Conservation (phyloP, 1,140 invertebrate species). For the Lamellibrachia luymesi region DNA sequence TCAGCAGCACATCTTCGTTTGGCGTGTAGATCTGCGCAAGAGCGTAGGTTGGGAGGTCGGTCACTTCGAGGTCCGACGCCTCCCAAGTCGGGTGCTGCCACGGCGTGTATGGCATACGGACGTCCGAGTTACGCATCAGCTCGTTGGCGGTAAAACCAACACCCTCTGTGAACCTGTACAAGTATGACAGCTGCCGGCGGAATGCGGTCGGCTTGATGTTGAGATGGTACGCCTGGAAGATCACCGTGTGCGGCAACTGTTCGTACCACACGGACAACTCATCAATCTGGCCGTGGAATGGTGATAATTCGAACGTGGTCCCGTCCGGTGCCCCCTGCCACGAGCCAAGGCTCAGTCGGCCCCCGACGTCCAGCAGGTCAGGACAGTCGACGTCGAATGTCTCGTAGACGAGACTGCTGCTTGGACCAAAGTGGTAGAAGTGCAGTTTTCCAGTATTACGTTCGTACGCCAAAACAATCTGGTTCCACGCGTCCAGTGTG, state of each 20-base stretch:
- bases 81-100: conserved; percentile 38
- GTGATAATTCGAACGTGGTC: conserved; percentile 16
- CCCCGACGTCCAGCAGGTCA: conserved; percentile 27
- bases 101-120: conserved; percentile 32
- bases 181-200: conserved; percentile 25
- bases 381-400: conserved; percentile 27
- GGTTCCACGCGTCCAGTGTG: conserved; percentile 33
- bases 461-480: conserved; percentile 33
- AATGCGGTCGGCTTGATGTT: conserved; percentile 33
- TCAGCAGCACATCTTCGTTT: neutral
- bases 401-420: conserved; percentile 29
- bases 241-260: conserved; percentile 28
- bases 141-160: conserved; percentile 33
- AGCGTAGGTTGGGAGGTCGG: conserved; percentile 1
- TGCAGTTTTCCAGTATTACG: conserved; percentile 20
- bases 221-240: conserved; percentile 35
- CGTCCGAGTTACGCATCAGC: conserved; percentile 25
- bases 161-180: conserved; percentile 35
- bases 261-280: conserved; percentile 34
- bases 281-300: conserved; percentile 33
- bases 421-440: conserved; percentile 31
- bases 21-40: neutral
- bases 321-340: conserved; percentile 32
- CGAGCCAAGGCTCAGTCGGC: conserved; percentile 32
- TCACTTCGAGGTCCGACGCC: conserved; percentile 29